Conservation (phyloP, 2,113 vertebrate species). For the Otus sunia region DNA sequence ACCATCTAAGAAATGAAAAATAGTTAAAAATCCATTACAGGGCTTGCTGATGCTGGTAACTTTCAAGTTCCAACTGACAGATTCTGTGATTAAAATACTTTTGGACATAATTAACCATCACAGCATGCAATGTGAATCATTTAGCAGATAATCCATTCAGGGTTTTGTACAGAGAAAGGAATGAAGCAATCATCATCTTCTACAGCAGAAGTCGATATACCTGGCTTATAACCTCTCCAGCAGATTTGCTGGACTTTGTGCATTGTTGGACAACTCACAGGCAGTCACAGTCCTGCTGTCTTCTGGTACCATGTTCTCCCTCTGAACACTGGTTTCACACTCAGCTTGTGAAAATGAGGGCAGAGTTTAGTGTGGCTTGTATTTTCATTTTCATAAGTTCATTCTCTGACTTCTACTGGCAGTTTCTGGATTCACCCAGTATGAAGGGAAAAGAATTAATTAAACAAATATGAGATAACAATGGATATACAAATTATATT, state of each 20-base stretch:
- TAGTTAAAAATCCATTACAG: neutral
- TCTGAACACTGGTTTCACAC: neutral
- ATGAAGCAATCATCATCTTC: neutral
- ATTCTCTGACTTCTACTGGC: neutral
- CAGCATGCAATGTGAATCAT: neutral
- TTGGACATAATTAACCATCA: neutral
- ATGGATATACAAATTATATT: neutral
- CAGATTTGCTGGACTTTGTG: neutral
- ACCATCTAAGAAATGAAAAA: conserved; percentile 34
- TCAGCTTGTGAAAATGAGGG: neutral
- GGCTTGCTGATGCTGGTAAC: neutral
- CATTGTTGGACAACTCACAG: neutral
- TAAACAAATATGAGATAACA: neutral
- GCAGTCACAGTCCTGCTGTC: neutral
- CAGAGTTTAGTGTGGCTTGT: neutral
- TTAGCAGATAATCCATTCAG: neutral
- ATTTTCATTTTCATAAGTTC: neutral
- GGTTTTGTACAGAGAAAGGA: neutral
- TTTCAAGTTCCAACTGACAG: neutral
- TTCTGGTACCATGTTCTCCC: neutral
- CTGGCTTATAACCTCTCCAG: neutral
- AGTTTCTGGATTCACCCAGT: neutral
- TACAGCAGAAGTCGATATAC: neutral
- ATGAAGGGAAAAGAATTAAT: neutral
- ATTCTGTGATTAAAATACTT: neutral